Evolutionary conservation across 2,888 invertebrate genomes (phyloP), one percentile per base, ranked within the genome.

Genomic region (Agrypnus murinus): DNA sequence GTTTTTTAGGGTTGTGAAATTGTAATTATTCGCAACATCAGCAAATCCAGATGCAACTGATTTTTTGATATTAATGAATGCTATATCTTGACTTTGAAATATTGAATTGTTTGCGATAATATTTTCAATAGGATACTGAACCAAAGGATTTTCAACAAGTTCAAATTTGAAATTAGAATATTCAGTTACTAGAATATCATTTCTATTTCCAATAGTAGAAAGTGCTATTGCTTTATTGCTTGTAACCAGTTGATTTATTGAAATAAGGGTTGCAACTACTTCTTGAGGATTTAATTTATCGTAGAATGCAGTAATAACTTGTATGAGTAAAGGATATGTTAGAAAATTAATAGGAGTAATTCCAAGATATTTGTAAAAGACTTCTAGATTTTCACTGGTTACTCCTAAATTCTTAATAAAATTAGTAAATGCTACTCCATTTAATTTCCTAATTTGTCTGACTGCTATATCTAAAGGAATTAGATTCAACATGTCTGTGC

Each of bases 211-310:
- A 17, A 45, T 65, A n/a, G 14, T 15, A 7, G 34, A 8, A 8
- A 71, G 25, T 8, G 48, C 25, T 7, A 10, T 48, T 3, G 65
- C 65, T 38, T 46, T 72, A 50, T 60, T 65, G n/a, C 25, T 57
- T n/a, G 74, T 75, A 10, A 74, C 43, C 17, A 75, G 50, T 34
- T 57, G 32, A 25, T 43, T 59, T n/a, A 36, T 19, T 7, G 65
- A 48, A n/a, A 73, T 50, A 17, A 69, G 63, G 1, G 60, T 59
- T 3, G 71, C 71, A 43, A 72, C 60, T 10, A 60, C 64, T 15
- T 65, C 64, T 59, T 73, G 63, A 12, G 58, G 9, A 40, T 73
- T 74, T 15, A 76, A 45, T 4, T 45, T 12, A 10, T 45, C 32
- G n/a, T 64, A 31, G 25, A 71, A 64, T 57, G 70, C 65, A 1